Percentiles rank a stretch among this genome's conserved stretches.
phyloP scores from a whole-genome alignment of 2,888 invertebrate species.

The Agelastica alni region DNA sequence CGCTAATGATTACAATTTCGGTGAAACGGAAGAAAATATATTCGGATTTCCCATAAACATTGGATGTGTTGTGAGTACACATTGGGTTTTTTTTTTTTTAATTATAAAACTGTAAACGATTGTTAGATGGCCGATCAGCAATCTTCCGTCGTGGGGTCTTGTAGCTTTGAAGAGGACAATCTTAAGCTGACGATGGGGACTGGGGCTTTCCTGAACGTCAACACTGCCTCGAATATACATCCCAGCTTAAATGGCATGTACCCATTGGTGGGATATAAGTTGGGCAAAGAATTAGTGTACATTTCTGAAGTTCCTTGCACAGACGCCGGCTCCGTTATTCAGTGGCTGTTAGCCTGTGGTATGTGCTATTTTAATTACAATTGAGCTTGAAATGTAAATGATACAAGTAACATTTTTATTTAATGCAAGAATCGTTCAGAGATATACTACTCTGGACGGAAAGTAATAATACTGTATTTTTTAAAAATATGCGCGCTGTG shows the following conservation, averaged over 20 bases:
- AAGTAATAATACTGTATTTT: too few relatives aligned
- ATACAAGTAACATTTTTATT: too few relatives aligned
- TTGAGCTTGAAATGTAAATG: too few relatives aligned
- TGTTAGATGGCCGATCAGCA: conserved; percentile 83
- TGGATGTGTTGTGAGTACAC: conserved; percentile 68
- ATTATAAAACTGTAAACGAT: too few relatives aligned
- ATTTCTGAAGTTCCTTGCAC: conserved; percentile 85
- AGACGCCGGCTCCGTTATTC: conserved; percentile 85
- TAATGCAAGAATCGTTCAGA: too few relatives aligned
- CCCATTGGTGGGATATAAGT: conserved; percentile 88
- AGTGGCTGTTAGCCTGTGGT: conserved; percentile 81
- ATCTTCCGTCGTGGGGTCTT: conserved; percentile 86
- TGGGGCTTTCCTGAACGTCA: conserved; percentile 85
- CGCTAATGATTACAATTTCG: conserved; percentile 77
- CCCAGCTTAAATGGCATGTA: conserved; percentile 85
- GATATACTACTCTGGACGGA: too few relatives aligned
- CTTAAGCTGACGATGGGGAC: conserved; percentile 91
- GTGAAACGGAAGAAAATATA: conserved; percentile 65
- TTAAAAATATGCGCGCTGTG: too few relatives aligned
- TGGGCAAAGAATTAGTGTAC: conserved; percentile 66
- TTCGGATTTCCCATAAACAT: conserved; percentile 83
- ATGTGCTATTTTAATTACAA: too few relatives aligned
- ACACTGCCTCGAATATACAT: conserved; percentile 76
- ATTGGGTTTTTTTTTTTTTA: neutral
- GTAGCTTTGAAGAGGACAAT: conserved; percentile 77